A percentile compares a stretch with the other conserved stretches of the same genome.
Evolutionary conservation across 35 echinoderm and acorn worm species (phyloP).

Genomic region (Apostichopus parvimensis): DNA sequence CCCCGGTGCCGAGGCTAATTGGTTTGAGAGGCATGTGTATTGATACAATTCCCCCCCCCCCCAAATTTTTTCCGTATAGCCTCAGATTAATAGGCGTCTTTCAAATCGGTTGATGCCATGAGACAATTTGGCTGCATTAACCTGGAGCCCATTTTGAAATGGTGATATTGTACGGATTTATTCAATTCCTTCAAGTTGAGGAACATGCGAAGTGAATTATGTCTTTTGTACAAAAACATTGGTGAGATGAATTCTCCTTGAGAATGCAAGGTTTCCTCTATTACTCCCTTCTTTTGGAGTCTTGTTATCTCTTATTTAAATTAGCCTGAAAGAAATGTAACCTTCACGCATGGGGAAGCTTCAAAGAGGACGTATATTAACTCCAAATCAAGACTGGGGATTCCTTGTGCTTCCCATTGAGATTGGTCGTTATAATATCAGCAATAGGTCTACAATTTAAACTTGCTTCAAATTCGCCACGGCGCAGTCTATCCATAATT

Average conservation of each 20-base stretch:
- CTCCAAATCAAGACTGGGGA: no score
- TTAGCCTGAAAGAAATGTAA: no score
- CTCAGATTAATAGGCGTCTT: conserved; percentile 65
- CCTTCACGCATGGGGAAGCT: no score
- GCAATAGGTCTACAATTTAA: no score
- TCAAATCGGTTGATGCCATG: conserved; percentile 46
- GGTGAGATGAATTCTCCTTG: no score
- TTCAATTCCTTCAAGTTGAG: conserved; percentile 57
- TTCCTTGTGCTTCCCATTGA: no score
- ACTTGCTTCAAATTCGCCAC: no score
- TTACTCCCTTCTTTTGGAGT: background rate
- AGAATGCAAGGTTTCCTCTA: background rate
- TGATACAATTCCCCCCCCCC: conserved; percentile 43
- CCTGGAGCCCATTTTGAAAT: conserved; percentile 66
- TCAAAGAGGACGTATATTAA: no score
- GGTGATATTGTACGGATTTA: conserved; percentile 41
- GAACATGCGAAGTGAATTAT: conserved; percentile 45
- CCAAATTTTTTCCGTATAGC: conserved; percentile 26
- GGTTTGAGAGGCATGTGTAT: conserved; percentile 67
- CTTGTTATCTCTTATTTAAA: background rate
- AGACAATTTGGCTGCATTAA: background rate
- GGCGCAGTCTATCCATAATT: no score
- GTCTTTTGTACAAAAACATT: conserved; percentile 11
- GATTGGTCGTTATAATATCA: no score
- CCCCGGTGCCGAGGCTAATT: conserved; percentile 45